Evolutionary conservation across 2,888 invertebrate species (phyloP).

Genomic region (Thera britannica): DNA sequence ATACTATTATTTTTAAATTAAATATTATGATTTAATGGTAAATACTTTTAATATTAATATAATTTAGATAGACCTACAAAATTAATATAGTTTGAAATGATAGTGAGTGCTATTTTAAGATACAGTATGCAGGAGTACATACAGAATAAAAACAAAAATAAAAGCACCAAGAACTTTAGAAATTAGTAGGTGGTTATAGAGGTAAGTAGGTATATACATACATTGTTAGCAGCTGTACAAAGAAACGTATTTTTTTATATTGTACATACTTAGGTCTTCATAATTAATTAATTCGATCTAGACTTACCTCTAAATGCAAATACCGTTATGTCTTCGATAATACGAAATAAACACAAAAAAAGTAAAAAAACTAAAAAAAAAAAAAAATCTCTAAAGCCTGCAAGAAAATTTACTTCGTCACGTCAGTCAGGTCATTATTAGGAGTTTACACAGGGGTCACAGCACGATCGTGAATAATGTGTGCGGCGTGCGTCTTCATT

Average conservation of each 20-base stretch:
- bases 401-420: slow-evolving; percentile 56
- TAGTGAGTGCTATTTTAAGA: neutral
- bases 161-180: neutral
- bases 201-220: slow-evolving; percentile 14
- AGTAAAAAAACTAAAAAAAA: slow-evolving; percentile 13
- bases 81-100: neutral
- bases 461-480: slow-evolving; percentile 53
- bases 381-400: slow-evolving; percentile 16
- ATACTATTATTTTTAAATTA: neutral
- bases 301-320: slow-evolving; percentile 22
- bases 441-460: slow-evolving; percentile 62
- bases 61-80: no score
- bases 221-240: no score
- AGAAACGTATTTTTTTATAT: no score
- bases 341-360: slow-evolving; percentile 20
- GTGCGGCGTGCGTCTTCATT: slow-evolving; percentile 63
- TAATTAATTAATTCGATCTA: neutral
- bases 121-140: neutral
- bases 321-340: slow-evolving; percentile 23
- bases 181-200: neutral
- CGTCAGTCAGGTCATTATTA: slow-evolving; percentile 62
- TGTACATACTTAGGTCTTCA: neutral
- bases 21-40: no score
- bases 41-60: no score
- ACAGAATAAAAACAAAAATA: neutral